A percentile compares a stretch with the other conserved stretches of the same genome.
Evolutionary conservation across 2,113 vertebrate genomes (phyloP).

Genomic region (Anolis sagrei): DNA sequence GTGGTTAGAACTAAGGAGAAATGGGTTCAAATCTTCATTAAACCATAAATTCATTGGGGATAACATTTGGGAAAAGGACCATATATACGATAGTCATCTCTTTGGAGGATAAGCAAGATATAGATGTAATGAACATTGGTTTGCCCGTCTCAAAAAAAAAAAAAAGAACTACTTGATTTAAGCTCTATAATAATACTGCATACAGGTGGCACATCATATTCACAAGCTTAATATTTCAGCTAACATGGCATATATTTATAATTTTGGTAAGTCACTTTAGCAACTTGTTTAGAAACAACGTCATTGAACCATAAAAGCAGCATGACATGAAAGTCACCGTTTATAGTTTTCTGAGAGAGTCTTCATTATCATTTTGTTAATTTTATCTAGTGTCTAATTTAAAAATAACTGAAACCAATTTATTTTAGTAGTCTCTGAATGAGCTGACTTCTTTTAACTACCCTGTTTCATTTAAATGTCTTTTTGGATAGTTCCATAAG

Average conservation of each 20-base stretch:
- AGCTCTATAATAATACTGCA: neutral
- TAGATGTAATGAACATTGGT: neutral
- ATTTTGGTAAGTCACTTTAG: neutral
- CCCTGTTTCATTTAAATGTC: constrained; percentile 35
- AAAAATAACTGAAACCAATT: constrained; percentile 25
- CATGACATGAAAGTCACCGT: constrained; percentile 23
- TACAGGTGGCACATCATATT: neutral
- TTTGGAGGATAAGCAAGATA: neutral
- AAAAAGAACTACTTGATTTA: neutral
- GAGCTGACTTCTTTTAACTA: neutral
- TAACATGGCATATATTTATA: neutral
- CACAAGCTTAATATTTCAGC: neutral
- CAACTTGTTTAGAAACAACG: neutral
- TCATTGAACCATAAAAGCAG: neutral
- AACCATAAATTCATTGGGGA: neutral
- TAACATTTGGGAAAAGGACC: neutral
- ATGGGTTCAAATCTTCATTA: neutral
- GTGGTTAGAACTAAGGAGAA: neutral
- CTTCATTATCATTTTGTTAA: constrained; percentile 41
- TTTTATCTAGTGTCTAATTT: constrained; percentile 3
- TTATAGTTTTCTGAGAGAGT: constrained; percentile 25
- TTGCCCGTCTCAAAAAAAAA: neutral
- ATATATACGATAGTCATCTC: neutral
- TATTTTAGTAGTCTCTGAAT: constrained; percentile 21
- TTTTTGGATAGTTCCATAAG: constrained; percentile 28